phyloP scores from a whole-genome alignment of 2,113 vertebrate species.

The Tychaedon coryphoeus region DNA sequence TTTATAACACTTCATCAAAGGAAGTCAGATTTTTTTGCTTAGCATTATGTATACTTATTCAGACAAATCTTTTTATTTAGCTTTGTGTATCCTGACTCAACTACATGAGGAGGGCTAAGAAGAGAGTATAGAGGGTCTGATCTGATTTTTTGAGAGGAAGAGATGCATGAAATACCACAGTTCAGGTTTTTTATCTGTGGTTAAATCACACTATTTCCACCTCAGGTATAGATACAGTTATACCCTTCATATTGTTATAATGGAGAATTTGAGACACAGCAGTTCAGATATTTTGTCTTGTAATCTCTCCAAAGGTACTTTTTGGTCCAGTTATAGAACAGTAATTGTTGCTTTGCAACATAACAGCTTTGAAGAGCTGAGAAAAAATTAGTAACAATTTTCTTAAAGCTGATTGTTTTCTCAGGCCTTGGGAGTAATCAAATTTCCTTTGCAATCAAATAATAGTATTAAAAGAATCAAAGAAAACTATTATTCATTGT shows the following conservation, averaged over 20 bases:
- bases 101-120: not conserved
- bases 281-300: not conserved
- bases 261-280: not conserved
- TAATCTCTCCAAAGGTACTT: not conserved
- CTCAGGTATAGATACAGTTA: not conserved
- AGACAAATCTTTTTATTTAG: not conserved
- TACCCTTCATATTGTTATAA: not conserved
- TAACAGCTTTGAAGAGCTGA: not conserved
- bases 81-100: not conserved
- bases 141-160: not conserved
- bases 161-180: not conserved
- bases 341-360: not conserved
- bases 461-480: not conserved
- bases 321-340: not conserved
- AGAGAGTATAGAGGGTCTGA: not conserved
- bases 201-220: not conserved
- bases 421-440: not conserved
- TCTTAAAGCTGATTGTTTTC: not conserved
- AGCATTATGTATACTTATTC: not conserved
- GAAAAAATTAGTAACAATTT: not conserved
- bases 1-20: not conserved
- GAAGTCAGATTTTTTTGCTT: not conserved
- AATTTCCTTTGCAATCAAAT: slow-evolving; percentile 12
- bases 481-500: not conserved
- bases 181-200: not conserved